phyloP scores from a whole-genome alignment of 2,888 invertebrate genomes.

The Sinohyriopsis cumingii region DNA sequence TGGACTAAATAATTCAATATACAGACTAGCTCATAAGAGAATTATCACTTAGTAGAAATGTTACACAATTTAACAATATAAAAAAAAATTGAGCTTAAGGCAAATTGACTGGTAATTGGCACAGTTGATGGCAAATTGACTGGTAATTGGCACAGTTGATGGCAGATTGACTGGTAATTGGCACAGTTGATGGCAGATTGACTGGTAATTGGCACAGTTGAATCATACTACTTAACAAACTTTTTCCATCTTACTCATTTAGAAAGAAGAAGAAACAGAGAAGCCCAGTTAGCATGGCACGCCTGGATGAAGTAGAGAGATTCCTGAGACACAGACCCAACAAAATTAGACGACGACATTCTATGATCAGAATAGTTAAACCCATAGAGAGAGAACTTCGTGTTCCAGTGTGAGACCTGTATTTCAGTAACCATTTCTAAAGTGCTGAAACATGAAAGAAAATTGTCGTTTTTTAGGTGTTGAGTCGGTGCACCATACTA shows the following conservation, averaged over 20 bases:
- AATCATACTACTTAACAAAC: background rate
- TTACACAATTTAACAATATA: too few species aligned
- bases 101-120: too few species aligned
- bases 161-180: too few species aligned
- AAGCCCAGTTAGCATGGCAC: conserved; percentile 53
- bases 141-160: too few species aligned
- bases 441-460: background rate
- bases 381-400: conserved; percentile 60
- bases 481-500: too few species aligned
- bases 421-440: background rate
- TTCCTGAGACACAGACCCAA: conserved; percentile 53
- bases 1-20: too few species aligned
- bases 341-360: conserved; percentile 46
- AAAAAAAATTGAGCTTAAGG: too few species aligned
- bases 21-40: too few species aligned
- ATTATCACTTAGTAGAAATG: too few species aligned
- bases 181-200: too few species aligned
- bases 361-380: conserved; percentile 51
- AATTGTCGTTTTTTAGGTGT: background rate
- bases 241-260: conserved; percentile 2
- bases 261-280: conserved; percentile 52
- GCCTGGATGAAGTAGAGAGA: conserved; percentile 63
- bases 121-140: too few species aligned
- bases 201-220: too few species aligned
- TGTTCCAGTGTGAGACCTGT: conserved; percentile 54